phyloP scores from a whole-genome alignment of 2,113 vertebrate genomes.

The Galemys pyrenaicus region DNA sequence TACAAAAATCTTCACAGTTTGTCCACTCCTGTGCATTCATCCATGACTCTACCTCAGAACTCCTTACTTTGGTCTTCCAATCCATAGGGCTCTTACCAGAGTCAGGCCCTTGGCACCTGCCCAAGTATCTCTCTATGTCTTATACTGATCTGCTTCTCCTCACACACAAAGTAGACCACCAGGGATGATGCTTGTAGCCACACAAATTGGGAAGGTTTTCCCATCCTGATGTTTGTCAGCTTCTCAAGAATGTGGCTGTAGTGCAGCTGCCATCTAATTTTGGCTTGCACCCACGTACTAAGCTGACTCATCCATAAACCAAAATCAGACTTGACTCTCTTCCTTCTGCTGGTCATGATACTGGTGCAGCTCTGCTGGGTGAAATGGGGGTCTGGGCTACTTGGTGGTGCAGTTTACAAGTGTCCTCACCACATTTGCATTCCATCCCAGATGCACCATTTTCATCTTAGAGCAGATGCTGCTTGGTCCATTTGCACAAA shows the following conservation, averaged over 20 bases:
- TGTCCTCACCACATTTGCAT: background rate
- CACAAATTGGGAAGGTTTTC: background rate
- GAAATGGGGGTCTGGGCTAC: background rate
- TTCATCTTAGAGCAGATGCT: slow-evolving; percentile 12
- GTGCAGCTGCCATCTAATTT: background rate
- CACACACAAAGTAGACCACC: slow-evolving; percentile 1
- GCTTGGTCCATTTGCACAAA: background rate
- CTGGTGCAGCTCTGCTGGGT: background rate
- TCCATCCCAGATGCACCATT: background rate
- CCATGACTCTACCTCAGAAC: background rate
- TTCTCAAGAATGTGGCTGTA: background rate
- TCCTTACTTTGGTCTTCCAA: background rate
- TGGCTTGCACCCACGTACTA: background rate
- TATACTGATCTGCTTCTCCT: background rate
- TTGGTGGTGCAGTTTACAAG: background rate
- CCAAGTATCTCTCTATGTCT: background rate
- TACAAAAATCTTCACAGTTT: background rate
- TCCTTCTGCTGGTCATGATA: background rate
- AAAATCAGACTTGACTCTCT: background rate
- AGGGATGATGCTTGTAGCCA: background rate
- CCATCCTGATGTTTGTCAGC: slow-evolving; percentile 6
- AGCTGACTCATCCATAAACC: slow-evolving; percentile 1
- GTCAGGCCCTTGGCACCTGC: background rate
- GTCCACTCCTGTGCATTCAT: background rate
- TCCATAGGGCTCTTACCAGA: background rate